Evolutionary conservation across 53 echinoderm and acorn worm species (phyloP).

Genomic region (Mesocentrotus franciscanus): DNA sequence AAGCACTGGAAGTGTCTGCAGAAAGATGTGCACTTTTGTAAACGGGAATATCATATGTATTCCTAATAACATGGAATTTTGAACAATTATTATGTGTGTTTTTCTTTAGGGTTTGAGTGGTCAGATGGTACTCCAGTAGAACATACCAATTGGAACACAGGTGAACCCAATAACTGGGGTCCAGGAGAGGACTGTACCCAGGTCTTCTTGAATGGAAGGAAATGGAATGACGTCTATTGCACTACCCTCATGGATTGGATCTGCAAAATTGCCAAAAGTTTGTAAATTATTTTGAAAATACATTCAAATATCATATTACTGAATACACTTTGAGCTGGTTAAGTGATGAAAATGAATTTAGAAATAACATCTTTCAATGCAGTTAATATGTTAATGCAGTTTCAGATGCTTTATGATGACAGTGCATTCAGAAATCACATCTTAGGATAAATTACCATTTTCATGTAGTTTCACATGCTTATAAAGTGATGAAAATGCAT

Average conservation of each 20-base stretch:
- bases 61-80: no score
- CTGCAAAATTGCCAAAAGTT: slow-evolving; percentile 84
- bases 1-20: no score
- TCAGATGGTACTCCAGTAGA: slow-evolving; percentile 81
- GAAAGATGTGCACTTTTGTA: background rate
- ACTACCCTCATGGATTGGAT: slow-evolving; percentile 75
- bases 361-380: no score
- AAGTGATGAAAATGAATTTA: no score
- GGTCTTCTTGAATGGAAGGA: slow-evolving; percentile 70
- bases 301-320: no score
- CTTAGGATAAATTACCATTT: no score
- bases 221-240: slow-evolving; percentile 84
- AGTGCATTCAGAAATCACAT: no score
- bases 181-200: slow-evolving; percentile 88
- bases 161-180: slow-evolving; percentile 82
- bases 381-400: background rate
- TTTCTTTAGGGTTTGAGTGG: slow-evolving; percentile 85
- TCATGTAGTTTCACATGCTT: background rate
- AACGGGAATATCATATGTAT: background rate
- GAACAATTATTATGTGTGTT: background rate
- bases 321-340: no score
- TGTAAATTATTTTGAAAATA: background rate
- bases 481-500: background rate
- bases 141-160: slow-evolving; percentile 79
- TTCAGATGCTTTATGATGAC: background rate